Percentiles rank a stretch among this genome's conserved stretches.
Evolutionary conservation across 2,113 vertebrate species (phyloP).

Genomic region (Hemicordylus capensis): DNA sequence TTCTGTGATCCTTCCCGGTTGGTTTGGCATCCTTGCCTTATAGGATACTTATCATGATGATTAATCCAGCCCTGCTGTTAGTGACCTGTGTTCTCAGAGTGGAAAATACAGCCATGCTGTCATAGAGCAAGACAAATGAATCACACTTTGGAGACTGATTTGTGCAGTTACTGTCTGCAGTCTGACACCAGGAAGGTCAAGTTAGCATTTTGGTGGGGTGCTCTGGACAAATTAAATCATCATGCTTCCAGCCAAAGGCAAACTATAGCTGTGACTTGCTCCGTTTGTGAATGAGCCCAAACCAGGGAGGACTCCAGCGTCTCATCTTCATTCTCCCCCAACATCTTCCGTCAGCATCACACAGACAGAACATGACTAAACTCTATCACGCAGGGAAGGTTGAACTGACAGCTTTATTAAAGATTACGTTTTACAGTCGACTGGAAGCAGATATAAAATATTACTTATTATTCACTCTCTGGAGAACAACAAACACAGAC

Average conservation of each 20-base stretch:
- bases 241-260: background rate
- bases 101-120: background rate
- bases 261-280: background rate
- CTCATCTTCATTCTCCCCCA: background rate
- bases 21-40: background rate
- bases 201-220: background rate
- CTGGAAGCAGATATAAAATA: conserved; percentile 11
- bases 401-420: conserved; percentile 17
- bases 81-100: background rate
- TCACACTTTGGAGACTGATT: background rate
- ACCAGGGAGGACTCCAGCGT: background rate
- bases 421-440: conserved; percentile 11
- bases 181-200: background rate
- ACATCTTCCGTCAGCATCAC: background rate
- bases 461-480: background rate
- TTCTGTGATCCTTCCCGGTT: background rate
- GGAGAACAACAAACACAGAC: background rate
- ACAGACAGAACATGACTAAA: background rate
- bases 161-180: background rate
- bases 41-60: background rate
- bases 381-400: background rate
- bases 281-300: background rate
- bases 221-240: background rate
- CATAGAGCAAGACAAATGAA: background rate
- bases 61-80: background rate